These are phyloP conservation scores for Dicrurus megarhynchus DNA, from an alignment of 2,113 vertebrate species.

Conservation along the genomic window DNA sequence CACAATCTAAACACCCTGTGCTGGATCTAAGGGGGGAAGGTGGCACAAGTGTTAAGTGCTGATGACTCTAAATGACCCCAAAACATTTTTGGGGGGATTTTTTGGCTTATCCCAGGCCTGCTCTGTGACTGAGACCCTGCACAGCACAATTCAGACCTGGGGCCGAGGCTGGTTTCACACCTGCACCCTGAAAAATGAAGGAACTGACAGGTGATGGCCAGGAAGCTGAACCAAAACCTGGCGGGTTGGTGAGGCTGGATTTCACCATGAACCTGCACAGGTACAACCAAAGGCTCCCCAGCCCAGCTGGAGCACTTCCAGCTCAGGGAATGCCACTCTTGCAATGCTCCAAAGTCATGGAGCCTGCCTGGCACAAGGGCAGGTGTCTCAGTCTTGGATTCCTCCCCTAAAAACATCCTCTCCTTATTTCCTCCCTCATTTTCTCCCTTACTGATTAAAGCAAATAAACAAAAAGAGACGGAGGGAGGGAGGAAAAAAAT, in stretches of 20 bases:
- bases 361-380: not conserved
- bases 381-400: not conserved
- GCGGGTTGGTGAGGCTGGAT: not conserved
- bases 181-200: not conserved
- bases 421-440: not conserved
- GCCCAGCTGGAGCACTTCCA: not conserved
- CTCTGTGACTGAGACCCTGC: not conserved
- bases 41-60: not conserved
- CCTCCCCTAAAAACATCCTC: not conserved
- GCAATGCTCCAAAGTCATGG: not conserved
- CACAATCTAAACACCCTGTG: fast-evolving
- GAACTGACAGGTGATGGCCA: not conserved
- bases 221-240: not conserved
- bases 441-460: not conserved
- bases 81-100: fast-evolving
- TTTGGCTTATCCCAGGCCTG: not conserved
- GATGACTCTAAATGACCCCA: not conserved
- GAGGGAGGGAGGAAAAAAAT: fast-evolving
- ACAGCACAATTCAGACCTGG: not conserved
- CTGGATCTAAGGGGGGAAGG: not conserved
- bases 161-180: not conserved
- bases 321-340: not conserved
- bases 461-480: not conserved
- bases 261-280: not conserved
- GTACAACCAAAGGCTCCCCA: not conserved